Percentiles rank a stretch among this genome's conserved stretches.
Conservation (phyloP, 2,113 vertebrate species). For the Notarius lentiginosus region DNA sequence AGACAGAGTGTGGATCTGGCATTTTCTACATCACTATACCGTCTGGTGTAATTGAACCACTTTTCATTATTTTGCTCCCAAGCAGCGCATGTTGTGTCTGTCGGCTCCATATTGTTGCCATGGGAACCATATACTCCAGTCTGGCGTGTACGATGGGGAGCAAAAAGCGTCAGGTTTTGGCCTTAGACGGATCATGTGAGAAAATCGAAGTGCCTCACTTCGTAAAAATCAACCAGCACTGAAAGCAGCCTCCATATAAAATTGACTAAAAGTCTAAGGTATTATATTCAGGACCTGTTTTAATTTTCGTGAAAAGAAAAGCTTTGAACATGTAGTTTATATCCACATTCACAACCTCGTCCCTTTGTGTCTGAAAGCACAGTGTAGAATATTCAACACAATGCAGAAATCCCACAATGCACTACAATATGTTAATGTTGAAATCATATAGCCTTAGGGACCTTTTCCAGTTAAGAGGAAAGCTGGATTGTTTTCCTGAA, state of each 20-base stretch:
- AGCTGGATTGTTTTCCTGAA: background rate
- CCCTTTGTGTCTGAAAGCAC: background rate
- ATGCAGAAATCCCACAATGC: background rate
- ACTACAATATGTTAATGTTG: background rate
- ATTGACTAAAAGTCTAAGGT: background rate
- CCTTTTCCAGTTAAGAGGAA: background rate
- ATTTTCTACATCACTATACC: background rate
- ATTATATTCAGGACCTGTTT: background rate
- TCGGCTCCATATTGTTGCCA: constrained; percentile 56
- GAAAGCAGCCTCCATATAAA: background rate
- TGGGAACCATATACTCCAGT: constrained; percentile 58
- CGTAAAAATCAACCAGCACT: background rate
- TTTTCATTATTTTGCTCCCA: constrained; percentile 31
- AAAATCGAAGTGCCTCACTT: background rate
- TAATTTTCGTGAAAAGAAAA: too few relatives aligned
- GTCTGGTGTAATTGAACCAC: constrained; percentile 45
- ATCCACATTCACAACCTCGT: background rate
- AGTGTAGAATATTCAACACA: background rate
- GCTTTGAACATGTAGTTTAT: background rate
- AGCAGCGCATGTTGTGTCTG: constrained; percentile 47
- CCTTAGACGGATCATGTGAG: background rate
- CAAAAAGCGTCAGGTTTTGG: background rate
- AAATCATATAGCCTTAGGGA: background rate
- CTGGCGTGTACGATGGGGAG: constrained; percentile 36
- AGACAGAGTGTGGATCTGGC: background rate